Base-by-base conservation (phyloP, 1,140 invertebrate species). In the Elysia chlorotica region DNA sequence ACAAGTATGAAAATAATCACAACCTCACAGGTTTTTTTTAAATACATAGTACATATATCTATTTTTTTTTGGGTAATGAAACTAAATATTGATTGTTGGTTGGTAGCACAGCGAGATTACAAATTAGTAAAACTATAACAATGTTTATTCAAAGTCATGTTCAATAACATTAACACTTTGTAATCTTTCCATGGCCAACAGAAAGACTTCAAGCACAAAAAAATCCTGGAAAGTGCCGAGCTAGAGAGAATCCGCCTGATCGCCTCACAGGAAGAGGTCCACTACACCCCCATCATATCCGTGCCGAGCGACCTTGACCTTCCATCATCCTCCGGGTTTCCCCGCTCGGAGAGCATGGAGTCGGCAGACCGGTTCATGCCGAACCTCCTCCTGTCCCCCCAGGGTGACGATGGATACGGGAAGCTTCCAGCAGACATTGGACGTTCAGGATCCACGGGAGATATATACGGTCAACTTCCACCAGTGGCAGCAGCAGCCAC, bases 301-400 rank as follows among this genome's bases (percentile, higher is more conserved):
- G 25, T 63, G 0, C 54, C 67, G 31, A 37, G 53, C 35, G 37
- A 63, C 37, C 69, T 41, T 28, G 59, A 48, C n/a, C 23, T 71
- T 1, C 28, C 28, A n/a, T 19, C 56, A 1, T 21, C 35, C 17
- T n/a, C 19, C 17, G n/a, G n/a, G n/a, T 66, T 73, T 10, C 63
- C 70, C 14, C 69, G 74, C 35, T 74, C 73, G 1, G 75, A 69
- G n/a, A 78, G 77, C 37, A 65, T 70, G 35, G 77, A 76, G 35
- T 76, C 77, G 19, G 71, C 72, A 6, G 77, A 78, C 56, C 67
- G 57, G 17, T 78, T 76, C 61, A 56, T 78, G 10, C 77, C 77
- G 3, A 78, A 76, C 57, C 33, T 75, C 6, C 23, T 74, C 1
- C 30, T 56, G 6, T 62, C 65, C 25, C 25, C 21, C 35, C 30